phyloP scores from a whole-genome alignment of 2,113 vertebrate genomes.

The Parus major region DNA sequence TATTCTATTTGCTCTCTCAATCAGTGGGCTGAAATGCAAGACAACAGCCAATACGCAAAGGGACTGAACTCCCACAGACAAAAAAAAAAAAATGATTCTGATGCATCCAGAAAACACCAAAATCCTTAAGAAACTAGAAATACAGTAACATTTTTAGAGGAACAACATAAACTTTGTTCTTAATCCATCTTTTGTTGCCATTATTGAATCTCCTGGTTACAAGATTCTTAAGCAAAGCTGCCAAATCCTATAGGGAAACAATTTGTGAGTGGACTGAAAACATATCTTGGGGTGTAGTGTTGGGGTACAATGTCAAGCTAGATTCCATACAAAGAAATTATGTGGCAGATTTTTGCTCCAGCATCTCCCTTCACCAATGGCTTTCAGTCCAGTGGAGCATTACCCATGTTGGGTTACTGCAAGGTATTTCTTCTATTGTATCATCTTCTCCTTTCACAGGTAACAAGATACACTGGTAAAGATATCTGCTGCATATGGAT shows the following conservation, averaged over 20 bases:
- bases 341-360: not conserved
- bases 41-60: constrained; percentile 85
- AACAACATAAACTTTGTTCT: not conserved
- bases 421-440: not conserved
- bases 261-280: not conserved
- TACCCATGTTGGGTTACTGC: not conserved
- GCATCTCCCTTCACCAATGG: not conserved
- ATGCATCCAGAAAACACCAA: constrained; percentile 4
- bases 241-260: not conserved
- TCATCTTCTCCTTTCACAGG: not conserved
- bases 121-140: constrained; percentile 4
- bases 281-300: not conserved
- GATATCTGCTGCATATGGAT: constrained; percentile 3
- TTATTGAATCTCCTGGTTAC: not conserved
- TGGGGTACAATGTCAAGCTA: not conserved
- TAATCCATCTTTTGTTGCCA: not conserved
- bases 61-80: constrained; percentile 73
- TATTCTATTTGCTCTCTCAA: constrained; percentile 86
- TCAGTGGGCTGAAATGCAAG: constrained; percentile 86
- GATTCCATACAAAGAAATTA: not conserved
- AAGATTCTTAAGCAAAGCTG: not conserved
- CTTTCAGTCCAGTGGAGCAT: not conserved
- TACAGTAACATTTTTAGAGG: not conserved
- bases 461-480: constrained; percentile 11
- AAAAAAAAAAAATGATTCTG: constrained; percentile 22